A percentile compares a stretch with the other conserved stretches of the same genome.
These are phyloP conservation scores for Hydrozoanthus tunicans DNA, from an alignment of 64 coral and sea anemone genomes.

Conservation along the genomic window DNA sequence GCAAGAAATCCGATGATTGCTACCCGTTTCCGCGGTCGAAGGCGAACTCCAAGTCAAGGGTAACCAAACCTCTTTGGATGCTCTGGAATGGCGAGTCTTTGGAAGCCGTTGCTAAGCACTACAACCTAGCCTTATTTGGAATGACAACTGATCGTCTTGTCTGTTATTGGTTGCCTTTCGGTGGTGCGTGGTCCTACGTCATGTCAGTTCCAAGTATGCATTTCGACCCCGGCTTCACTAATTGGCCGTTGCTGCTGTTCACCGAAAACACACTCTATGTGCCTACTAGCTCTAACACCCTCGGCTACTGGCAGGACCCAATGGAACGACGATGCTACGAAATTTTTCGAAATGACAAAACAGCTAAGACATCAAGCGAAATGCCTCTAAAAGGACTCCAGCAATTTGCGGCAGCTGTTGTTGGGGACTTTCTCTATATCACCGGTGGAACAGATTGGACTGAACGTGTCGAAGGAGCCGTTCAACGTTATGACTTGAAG, in stretches of 20 bases:
- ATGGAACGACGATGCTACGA: conserved; percentile 51
- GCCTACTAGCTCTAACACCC: conserved; percentile 20
- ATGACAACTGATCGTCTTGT: conserved; percentile 52
- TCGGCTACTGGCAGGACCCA: conserved; percentile 45
- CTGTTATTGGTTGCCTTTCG: conserved; percentile 53
- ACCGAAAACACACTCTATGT: conserved; percentile 49
- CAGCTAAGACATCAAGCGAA: conserved; percentile 11
- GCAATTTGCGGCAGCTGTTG: conserved; percentile 45
- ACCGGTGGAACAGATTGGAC: conserved; percentile 55
- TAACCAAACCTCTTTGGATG: conserved; percentile 46
- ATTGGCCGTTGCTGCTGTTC: conserved; percentile 25
- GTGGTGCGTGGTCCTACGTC: conserved; percentile 42
- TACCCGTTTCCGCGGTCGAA: conserved; percentile 54
- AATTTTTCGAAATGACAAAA: conserved; percentile 46
- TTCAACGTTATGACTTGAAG: conserved; percentile 52
- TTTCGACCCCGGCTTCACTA: conserved; percentile 24
- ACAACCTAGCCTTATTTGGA: conserved; percentile 50
- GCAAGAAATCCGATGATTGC: conserved; percentile 50
- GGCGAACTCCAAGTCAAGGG: conserved; percentile 30
- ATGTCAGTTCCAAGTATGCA: conserved; percentile 37
- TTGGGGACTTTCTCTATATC: conserved; percentile 46
- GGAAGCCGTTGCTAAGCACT: conserved; percentile 48
- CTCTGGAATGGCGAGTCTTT: conserved; percentile 35
- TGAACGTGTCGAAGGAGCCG: conserved; percentile 45
- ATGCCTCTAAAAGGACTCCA: conserved; percentile 37